phyloP scores from a whole-genome alignment of 2,888 invertebrate genomes.

The Microplitis deprimator region DNA sequence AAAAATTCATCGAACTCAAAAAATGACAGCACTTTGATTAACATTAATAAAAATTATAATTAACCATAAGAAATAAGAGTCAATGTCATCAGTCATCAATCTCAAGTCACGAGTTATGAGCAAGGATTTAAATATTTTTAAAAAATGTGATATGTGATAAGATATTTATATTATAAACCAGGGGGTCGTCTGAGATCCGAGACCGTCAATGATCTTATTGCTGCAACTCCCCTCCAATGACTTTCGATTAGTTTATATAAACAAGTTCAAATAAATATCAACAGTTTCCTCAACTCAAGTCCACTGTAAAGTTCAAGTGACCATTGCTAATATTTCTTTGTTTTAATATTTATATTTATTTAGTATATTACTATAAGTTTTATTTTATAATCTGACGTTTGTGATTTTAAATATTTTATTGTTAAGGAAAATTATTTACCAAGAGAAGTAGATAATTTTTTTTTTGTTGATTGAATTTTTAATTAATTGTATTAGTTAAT shows the following conservation, averaged over 20 bases:
- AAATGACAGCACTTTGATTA: neutral
- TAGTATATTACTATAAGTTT: neutral
- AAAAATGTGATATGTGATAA: neutral
- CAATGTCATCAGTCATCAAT: neutral
- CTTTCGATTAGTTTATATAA: conserved; percentile 35
- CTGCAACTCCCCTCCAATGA: conserved; percentile 24
- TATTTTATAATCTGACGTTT: neutral
- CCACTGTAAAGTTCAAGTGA: conserved; percentile 19
- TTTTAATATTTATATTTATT: neutral
- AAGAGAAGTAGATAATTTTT: neutral
- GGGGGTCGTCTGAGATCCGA: conserved; percentile 19
- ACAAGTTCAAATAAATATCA: conserved; percentile 23
- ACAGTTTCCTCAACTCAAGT: conserved; percentile 16
- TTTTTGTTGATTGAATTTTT: too few relatives aligned
- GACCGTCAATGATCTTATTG: conserved; percentile 8
- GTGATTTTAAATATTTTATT: neutral
- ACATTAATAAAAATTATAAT: neutral
- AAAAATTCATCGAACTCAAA: too few relatives aligned
- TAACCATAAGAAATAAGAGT: neutral
- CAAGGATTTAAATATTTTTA: neutral
- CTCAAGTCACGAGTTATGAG: too few relatives aligned
- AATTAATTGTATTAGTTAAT: conserved; percentile 50
- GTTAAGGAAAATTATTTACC: neutral
- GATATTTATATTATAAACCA: neutral
- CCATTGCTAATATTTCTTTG: neutral